Conservation (phyloP, 2,113 vertebrate genomes). For the Apaloderma vittatum region DNA sequence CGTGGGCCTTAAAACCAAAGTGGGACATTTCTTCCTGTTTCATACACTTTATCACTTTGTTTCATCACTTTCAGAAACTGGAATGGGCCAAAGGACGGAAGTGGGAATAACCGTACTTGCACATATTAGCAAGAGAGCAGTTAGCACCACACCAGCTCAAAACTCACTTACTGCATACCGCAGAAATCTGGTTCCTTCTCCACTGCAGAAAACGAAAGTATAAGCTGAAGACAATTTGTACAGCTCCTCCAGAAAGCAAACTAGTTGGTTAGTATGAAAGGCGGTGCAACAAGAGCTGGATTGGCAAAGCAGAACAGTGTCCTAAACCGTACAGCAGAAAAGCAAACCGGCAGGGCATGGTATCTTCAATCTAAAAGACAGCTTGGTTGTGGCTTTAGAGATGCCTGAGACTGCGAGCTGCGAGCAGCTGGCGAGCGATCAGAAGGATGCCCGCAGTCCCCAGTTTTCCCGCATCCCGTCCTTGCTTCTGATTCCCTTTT, state of each 20-base stretch:
- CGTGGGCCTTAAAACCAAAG: neutral
- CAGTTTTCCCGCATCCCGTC: accelerated
- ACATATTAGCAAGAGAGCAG: neutral
- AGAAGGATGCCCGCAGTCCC: neutral
- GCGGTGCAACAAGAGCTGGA: neutral
- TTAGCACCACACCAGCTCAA: neutral
- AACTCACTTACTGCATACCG: neutral
- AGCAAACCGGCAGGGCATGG: accelerated
- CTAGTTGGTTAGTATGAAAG: neutral
- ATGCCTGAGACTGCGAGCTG: accelerated
- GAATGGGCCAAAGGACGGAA: neutral
- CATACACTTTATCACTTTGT: neutral
- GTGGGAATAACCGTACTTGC: neutral
- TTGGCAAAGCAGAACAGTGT: neutral
- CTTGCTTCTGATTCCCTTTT: neutral
- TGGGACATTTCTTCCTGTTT: neutral
- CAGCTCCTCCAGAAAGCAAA: neutral
- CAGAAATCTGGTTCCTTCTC: neutral
- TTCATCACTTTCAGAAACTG: neutral
- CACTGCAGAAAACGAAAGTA: neutral
- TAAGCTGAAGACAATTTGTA: neutral
- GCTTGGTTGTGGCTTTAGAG: neutral
- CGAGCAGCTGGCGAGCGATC: accelerated
- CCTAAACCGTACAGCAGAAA: neutral
- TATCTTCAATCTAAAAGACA: accelerated